Base-by-base conservation (phyloP, 2,888 invertebrate species). In the Lycocerus yunnanus region DNA sequence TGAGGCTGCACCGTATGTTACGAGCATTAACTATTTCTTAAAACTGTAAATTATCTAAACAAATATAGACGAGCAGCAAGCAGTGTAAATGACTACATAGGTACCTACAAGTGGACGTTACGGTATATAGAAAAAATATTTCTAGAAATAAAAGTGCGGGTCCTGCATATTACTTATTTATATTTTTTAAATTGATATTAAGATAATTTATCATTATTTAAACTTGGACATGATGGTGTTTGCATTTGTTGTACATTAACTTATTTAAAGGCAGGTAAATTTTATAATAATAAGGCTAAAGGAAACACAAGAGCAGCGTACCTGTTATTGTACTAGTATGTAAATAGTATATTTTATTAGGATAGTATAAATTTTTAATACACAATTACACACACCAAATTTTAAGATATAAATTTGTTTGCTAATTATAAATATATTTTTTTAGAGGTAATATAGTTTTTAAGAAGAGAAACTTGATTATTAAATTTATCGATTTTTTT, bases 261-360 rank as follows among this genome's bases (percentile, higher is more conserved):
- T 43, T 43, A 43, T n/a, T n/a, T 43, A n/a, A 43, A 43, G 6
- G n/a, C 43, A 43, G 43, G 43, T 43, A 43, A 43, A 43, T 43
- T 43, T 43, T 43, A n/a, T 43, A 43, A 43, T 6, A 43, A n/a
- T 43, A 43, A n/a, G 43, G n/a, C n/a, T 43, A n/a, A 8, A n/a
- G 43, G n/a, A 43, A 43, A 43, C n/a, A 18, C 13, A 15, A 18
- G 20, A 15, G 61, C 20, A 20, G 16, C 9, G 75, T 75, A 75
- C 75, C 75, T 75, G 75, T 75, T 24, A 72, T 70, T 72, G n/a
- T 67, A 66, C 11, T 24, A 24, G 10, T 68, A 71, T 67, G 72
- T 72, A 72, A 21, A 71, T 66, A 69, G 15, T 60, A 60, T 71
- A 72, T 68, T 72, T 72, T 72, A 20, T 68, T 72, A 72, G 72